Evolutionary conservation across 2,797 vertebrate genomes (phyloP).

Genomic region (Megaceryle alcyon): DNA sequence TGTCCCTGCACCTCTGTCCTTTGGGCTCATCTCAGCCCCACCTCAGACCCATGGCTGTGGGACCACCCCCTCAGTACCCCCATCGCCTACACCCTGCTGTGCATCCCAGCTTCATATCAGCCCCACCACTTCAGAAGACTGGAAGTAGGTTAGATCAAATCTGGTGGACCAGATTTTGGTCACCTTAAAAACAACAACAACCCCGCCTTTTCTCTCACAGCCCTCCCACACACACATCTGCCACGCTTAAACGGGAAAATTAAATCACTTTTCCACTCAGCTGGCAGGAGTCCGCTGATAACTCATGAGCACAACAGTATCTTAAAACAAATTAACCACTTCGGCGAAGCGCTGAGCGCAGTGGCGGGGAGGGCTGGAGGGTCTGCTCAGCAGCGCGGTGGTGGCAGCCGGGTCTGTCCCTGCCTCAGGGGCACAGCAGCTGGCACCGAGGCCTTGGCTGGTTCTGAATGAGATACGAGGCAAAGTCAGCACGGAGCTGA

Average conservation of each 20-base stretch:
- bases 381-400: fast-evolving
- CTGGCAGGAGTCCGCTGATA: conserved; percentile 10
- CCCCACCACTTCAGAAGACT: not conserved
- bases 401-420: fast-evolving
- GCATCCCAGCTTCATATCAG: not conserved
- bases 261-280: not conserved
- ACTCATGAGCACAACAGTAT: not conserved
- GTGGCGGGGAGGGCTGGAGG: not conserved
- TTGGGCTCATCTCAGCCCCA: not conserved
- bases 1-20: fast-evolving
- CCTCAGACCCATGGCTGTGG: fast-evolving
- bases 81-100: fast-evolving
- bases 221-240: conserved; percentile 64
- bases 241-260: not conserved
- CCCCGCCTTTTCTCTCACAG: not conserved
- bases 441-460: not conserved
- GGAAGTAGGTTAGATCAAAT: not conserved
- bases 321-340: not conserved
- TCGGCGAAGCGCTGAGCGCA: not conserved
- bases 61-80: not conserved
- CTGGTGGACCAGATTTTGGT: conserved; percentile 37
- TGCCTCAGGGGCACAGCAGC: not conserved
- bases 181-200: not conserved
- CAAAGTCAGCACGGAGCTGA: fast-evolving
- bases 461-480: fast-evolving